Evolutionary conservation across 1,140 invertebrate genomes (phyloP).

Genomic region (Aphis craccivora): DNA sequence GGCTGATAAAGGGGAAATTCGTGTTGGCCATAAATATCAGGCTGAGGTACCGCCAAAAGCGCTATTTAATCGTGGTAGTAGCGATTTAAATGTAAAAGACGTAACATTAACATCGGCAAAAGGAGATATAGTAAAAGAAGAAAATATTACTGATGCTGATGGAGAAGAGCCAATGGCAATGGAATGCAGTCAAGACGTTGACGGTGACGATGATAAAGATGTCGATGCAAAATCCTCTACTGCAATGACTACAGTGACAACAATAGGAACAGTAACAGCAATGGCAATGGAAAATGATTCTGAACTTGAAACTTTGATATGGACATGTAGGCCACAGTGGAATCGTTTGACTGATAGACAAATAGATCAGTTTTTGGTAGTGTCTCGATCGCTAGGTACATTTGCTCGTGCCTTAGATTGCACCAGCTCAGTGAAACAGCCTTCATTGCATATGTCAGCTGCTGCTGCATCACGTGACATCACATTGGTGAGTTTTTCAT

Average conservation of each 20-base stretch:
- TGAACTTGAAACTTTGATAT: conserved; percentile 89
- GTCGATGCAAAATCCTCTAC: neutral
- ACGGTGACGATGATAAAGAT: neutral
- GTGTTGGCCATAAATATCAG: conserved; percentile 95
- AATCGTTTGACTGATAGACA: conserved; percentile 83
- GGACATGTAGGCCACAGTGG: conserved; percentile 84
- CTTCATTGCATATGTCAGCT: conserved; percentile 97
- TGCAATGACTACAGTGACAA: neutral
- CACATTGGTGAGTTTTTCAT: conserved; percentile 76
- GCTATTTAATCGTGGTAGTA: conserved; percentile 63
- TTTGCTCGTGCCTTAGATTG: conserved; percentile 98
- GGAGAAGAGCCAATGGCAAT: neutral
- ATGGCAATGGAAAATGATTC: conserved; percentile 65
- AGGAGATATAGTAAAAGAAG: conserved; percentile 39
- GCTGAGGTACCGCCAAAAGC: conserved; percentile 82
- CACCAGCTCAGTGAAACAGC: conserved; percentile 97
- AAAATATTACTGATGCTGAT: neutral
- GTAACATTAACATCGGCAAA: neutral
- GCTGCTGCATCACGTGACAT: conserved; percentile 98
- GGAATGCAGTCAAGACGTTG: neutral
- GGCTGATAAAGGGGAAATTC: conserved; percentile 96
- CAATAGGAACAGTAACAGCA: neutral
- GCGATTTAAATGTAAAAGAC: neutral
- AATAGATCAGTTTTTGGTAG: conserved; percentile 98
- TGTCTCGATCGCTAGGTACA: conserved; percentile 96